phyloP scores from a whole-genome alignment of 2,888 invertebrate genomes.

The Noctua janthina region DNA sequence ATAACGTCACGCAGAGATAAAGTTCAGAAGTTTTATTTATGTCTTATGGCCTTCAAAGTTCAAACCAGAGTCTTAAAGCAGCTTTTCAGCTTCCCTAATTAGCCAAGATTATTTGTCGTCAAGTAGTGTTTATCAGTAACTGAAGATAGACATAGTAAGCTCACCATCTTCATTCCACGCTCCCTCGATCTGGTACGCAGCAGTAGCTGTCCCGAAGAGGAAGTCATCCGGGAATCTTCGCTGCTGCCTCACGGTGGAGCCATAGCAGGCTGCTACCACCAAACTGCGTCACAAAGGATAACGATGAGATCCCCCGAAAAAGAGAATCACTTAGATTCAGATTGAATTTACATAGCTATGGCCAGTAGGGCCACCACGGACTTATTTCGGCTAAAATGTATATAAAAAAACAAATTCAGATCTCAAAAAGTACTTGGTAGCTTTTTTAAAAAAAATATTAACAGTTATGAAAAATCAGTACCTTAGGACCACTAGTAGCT shows the following conservation, averaged over 20 bases:
- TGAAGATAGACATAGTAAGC: neutral
- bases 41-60: neutral
- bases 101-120: too few relatives aligned
- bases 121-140: neutral
- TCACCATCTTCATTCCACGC: slow-evolving; percentile 81
- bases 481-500: slow-evolving; percentile 54
- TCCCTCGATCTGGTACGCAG: slow-evolving; percentile 81
- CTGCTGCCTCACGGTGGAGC: slow-evolving; percentile 45
- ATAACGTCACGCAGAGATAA: neutral
- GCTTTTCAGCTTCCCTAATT: too few relatives aligned
- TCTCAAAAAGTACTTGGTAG: neutral
- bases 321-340: neutral
- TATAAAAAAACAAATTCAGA: neutral
- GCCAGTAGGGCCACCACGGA: neutral
- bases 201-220: slow-evolving; percentile 79
- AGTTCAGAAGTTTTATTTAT: slow-evolving; percentile 1
- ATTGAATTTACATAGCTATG: neutral
- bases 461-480: neutral
- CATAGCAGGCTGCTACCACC: slow-evolving; percentile 32
- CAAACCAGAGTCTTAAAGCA: neutral
- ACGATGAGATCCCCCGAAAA: neutral
- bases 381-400: neutral
- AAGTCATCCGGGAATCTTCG: slow-evolving; percentile 79
- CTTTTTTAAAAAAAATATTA: neutral
- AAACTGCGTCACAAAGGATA: slow-evolving; percentile 37